Evolutionary conservation across 2,888 invertebrate species (phyloP).

Genomic region (Hemaris fuciformis): DNA sequence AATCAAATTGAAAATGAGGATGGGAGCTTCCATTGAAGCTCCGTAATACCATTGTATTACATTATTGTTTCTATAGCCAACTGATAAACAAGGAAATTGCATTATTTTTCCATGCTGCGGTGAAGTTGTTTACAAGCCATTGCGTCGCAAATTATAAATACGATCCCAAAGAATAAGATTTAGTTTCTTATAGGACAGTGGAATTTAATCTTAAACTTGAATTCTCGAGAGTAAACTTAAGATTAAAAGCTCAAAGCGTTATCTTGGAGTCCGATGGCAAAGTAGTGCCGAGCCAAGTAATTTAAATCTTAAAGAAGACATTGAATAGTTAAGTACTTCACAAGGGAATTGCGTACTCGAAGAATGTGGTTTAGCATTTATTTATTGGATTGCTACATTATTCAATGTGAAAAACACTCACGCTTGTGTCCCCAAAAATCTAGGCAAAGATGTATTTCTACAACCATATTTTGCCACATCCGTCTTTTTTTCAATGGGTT

Average conservation of each 20-base stretch:
- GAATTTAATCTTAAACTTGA: slow-evolving; percentile 1
- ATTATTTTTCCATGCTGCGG: no score
- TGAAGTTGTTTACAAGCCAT: background rate
- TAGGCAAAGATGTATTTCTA: no score
- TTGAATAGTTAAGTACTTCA: background rate
- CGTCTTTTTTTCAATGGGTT: no score
- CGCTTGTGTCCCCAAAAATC: no score
- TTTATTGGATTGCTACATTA: no score
- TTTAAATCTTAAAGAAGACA: slow-evolving; percentile 5
- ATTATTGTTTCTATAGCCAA: no score
- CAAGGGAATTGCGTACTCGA: background rate
- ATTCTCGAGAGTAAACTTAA: background rate
- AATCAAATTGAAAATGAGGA: no score
- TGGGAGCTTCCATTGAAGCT: no score
- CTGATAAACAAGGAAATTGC: no score
- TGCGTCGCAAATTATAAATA: background rate
- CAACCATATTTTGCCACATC: no score
- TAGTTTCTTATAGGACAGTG: background rate
- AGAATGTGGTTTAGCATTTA: background rate
- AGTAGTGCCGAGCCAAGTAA: background rate
- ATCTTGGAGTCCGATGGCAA: slow-evolving; percentile 2
- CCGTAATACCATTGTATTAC: no score
- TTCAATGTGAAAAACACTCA: no score
- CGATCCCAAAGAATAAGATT: background rate
- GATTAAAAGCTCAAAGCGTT: slow-evolving; percentile 6